Evolutionary conservation across 2,113 vertebrate genomes (phyloP), one percentile per base, ranked within the genome.

Genomic region (Phoxinus phoxinus): DNA sequence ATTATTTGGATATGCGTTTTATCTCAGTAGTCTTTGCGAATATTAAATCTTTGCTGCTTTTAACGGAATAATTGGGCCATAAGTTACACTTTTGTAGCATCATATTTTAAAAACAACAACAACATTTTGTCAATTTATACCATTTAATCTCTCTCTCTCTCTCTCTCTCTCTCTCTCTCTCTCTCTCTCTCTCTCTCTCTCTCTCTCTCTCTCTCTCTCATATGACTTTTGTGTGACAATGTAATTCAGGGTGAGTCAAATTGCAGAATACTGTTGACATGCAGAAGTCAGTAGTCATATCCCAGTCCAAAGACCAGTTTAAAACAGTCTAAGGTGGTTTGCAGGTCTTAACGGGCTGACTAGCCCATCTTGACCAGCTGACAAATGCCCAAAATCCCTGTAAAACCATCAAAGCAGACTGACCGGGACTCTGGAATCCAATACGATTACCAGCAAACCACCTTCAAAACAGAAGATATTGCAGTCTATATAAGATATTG

Each of bases 11-110:
- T 46, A 44, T 27, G 6, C 6, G 6, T 74, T 74, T 48, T 48
- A 74, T 25, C 72, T 74, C n/a, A 46, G 72, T 27, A 74, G n/a
- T 74, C 41, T 72, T 72, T 74, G n/a, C 48, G 72, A 13, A 44
- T 44, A 48, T 74, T 46, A 27, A 13, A 25, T 46, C 23, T 48
- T 46, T 46, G 37, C 25, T 37, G 3, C 3, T 44, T 25, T 15
- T 46, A 15, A 8, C 23, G 17, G 23, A 48, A 74, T 46, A 46
- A 48, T 74, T 25, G 23, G 41, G 41, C 2, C 37, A 25, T 46
- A 73, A 46, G 12, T n/a, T 46, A 74, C 23, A 46, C 71, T 25
- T 73, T 46, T 25, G 12, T 46, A 44, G 4, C 11, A 25, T n/a
- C 44, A 7, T 25, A 15, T n/a, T 73, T 25, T 73, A 8, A 69